Conservation (phyloP, 2,888 invertebrate species). For the Caenorhabditis sp. region DNA sequence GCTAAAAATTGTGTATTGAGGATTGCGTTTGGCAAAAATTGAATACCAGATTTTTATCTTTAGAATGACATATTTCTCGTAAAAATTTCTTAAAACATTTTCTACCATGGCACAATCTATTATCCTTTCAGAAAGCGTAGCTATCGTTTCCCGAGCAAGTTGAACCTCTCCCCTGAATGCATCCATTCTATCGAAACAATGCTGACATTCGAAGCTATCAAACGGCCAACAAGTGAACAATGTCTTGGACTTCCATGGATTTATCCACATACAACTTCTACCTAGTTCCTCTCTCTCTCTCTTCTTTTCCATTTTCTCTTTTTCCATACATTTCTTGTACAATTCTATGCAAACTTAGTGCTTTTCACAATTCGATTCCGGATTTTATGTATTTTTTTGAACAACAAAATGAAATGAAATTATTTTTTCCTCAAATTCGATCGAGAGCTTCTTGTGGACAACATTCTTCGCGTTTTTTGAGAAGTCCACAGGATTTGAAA, state of each 20-base stretch:
- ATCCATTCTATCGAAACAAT: slow-evolving; percentile 39
- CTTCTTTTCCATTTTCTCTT: neutral
- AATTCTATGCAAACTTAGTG: neutral
- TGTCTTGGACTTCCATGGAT: slow-evolving; percentile 32
- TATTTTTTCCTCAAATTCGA: neutral
- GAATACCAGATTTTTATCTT: too few relatives aligned
- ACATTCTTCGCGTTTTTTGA: neutral
- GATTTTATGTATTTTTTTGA: neutral
- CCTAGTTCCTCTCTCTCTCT: neutral
- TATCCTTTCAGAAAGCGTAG: slow-evolving; percentile 24
- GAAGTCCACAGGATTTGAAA: neutral
- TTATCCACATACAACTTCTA: slow-evolving; percentile 9
- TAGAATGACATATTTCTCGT: too few relatives aligned
- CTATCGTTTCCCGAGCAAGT: slow-evolving; percentile 35
- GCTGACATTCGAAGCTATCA: slow-evolving; percentile 41
- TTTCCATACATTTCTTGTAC: neutral
- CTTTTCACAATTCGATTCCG: neutral
- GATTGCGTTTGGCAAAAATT: too few relatives aligned
- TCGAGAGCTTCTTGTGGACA: neutral
- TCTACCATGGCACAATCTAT: too few relatives aligned
- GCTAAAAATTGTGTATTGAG: too few relatives aligned
- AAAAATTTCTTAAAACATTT: too few relatives aligned
- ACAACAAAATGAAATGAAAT: neutral
- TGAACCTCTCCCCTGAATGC: slow-evolving; percentile 26
- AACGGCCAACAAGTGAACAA: slow-evolving; percentile 19